A percentile compares a stretch with the other conserved stretches of the same genome.
Conservation (phyloP, 2,113 vertebrate species). For the Ochotona princeps region DNA sequence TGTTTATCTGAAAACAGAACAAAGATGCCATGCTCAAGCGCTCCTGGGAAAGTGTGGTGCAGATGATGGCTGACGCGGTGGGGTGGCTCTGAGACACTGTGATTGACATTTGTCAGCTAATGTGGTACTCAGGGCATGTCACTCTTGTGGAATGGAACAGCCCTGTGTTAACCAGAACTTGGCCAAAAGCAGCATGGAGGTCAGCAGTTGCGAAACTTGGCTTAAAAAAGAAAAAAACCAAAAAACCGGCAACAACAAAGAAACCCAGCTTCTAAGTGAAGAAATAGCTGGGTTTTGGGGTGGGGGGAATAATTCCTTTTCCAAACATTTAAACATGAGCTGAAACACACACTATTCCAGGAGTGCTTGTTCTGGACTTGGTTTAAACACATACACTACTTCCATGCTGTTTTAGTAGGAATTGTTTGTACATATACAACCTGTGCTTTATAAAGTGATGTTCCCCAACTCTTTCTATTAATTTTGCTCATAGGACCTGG, state of each 20-base stretch:
- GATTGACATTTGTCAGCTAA: constrained; percentile 94
- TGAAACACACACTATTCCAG: not conserved
- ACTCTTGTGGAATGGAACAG: constrained; percentile 6
- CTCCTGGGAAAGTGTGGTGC: constrained; percentile 92
- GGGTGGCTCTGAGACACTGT: constrained; percentile 87
- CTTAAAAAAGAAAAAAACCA: not conserved
- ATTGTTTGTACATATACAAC: not conserved
- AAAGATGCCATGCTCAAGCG: constrained; percentile 89
- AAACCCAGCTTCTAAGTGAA: constrained; percentile 1
- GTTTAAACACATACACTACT: not conserved
- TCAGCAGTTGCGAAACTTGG: not conserved
- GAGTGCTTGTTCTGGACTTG: constrained; percentile 18
- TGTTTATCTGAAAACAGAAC: constrained; percentile 99
- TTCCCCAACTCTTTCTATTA: not conserved
- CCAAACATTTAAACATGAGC: constrained; percentile 43
- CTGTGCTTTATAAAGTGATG: not conserved
- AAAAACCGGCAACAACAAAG: not conserved
- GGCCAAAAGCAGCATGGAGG: not conserved
- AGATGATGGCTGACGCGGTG: constrained; percentile 87
- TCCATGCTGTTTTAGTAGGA: constrained; percentile 1
- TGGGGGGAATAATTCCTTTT: not conserved
- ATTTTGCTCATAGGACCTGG: not conserved
- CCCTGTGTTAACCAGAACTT: constrained; percentile 8
- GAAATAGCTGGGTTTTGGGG: constrained; percentile 1
- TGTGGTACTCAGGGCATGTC: constrained; percentile 62